A percentile compares a stretch with the other conserved stretches of the same genome.
phyloP scores from a whole-genome alignment of 2,888 invertebrate genomes.

The Mechanitis messenoides region DNA sequence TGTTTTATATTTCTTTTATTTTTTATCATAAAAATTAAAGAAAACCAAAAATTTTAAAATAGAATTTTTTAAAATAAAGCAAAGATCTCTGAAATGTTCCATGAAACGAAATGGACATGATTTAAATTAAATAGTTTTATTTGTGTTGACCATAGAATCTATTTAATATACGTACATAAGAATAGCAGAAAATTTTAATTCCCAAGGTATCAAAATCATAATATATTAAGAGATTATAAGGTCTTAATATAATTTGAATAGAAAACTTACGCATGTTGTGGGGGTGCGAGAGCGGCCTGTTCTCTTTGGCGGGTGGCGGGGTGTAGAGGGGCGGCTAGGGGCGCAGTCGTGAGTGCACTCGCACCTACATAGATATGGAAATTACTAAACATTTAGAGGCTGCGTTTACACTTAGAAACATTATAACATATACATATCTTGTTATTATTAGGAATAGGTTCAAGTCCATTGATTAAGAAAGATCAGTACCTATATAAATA shows the following conservation, averaged over 20 bases:
- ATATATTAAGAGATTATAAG: constrained; percentile 11
- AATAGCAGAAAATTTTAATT: neutral
- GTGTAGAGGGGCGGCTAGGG: constrained; percentile 62
- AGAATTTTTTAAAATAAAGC: constrained; percentile 8
- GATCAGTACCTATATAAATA: too few species aligned
- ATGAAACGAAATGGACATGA: constrained; percentile 66
- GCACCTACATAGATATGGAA: constrained; percentile 41
- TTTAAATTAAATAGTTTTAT: constrained; percentile 12
- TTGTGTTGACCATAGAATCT: constrained; percentile 7
- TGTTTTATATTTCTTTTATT: too few species aligned
- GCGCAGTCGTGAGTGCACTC: constrained; percentile 60
- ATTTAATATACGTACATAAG: constrained; percentile 7
- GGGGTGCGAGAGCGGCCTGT: constrained; percentile 66
- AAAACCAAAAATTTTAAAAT: too few species aligned
- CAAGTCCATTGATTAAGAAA: too few species aligned
- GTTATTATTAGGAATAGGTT: too few species aligned
- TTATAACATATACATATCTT: too few species aligned
- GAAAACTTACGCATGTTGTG: constrained; percentile 66
- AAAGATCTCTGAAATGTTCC: constrained; percentile 50
- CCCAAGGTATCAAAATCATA: constrained; percentile 1
- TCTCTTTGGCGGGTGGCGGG: constrained; percentile 65
- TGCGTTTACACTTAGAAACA: too few species aligned
- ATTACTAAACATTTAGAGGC: neutral
- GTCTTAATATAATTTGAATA: neutral
- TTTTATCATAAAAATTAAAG: too few species aligned